Base-by-base conservation (phyloP, 2,797 vertebrate species). In the Podarcis lilfordi region DNA sequence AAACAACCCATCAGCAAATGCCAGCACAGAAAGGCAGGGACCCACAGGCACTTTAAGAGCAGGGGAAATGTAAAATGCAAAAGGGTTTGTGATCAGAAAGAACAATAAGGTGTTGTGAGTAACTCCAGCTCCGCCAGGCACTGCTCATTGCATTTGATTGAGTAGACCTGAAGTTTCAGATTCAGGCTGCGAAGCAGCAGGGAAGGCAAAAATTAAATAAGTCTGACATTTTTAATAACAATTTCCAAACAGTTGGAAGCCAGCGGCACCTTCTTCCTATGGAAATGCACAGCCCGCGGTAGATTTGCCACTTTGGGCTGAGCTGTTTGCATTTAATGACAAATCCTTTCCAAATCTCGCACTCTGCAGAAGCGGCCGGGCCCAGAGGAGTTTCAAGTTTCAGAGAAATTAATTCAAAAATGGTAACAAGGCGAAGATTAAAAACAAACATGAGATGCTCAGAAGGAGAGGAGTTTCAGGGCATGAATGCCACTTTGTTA, bases 191-290 rank as follows among this genome's bases (percentile, higher is more conserved):
- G 0, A 3, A 1, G 6, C 25, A 0, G 0, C 0, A 35, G 61
- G 0, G 59, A n/a, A 27, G 45, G 66, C 64, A 45, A 27, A 69
- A 81, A 69, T 64, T 50, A 88, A 93, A 68, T 2, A n/a, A n/a
- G 80, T 59, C 0, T 88, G 88, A 88, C 81, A 66, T 59, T 86
- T 89, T 87, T 89, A 93, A 45, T 85, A 89, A 72, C 86, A 3
- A 1, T 2, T 0, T 55, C 17, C 0, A 77, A 66, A n/a, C 66
- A 71, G 2, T 21, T 1, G 10, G 32, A 50, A 10, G 87, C 82
- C 32, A 2, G 82, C 8, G 43, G 82, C 50, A 1, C 23, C 85
- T 43, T 13, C 2, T 69, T 84, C 40, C 11, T 59, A 74, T 17
- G 76, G 88, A 89, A 40, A 72, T 1, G 1, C 40, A 64, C 45